Evolutionary conservation across 2,888 invertebrate genomes (phyloP).

Genomic region (Lepidocyrtinus sp.): DNA sequence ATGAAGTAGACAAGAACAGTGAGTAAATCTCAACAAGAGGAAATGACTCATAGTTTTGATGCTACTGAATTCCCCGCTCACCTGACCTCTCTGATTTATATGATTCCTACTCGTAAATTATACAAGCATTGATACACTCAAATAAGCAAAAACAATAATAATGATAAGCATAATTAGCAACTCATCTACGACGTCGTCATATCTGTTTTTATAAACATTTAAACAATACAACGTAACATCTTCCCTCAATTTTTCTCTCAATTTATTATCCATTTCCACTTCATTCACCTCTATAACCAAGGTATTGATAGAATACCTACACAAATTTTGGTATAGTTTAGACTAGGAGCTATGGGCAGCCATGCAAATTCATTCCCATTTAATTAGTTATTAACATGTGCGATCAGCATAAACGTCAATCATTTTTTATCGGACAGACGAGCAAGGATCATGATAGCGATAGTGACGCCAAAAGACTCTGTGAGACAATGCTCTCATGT

Average conservation of each 20-base stretch:
- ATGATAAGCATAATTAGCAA: neutral
- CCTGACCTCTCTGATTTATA: neutral
- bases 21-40: no score
- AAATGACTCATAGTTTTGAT: neutral
- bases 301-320: no score
- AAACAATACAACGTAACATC: neutral
- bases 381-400: conserved; percentile 17
- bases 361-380: conserved; percentile 4
- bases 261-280: neutral
- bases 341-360: neutral
- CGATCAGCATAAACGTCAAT: neutral
- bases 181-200: neutral
- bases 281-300: no score
- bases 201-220: neutral
- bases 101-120: neutral
- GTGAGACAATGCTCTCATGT: neutral
- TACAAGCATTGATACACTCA: neutral
- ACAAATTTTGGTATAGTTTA: neutral
- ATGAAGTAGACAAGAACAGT: neutral
- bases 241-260: neutral
- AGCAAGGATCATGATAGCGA: neutral
- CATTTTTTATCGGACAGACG: neutral
- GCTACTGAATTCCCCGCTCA: neutral
- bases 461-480: neutral
- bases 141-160: neutral